phyloP scores from a whole-genome alignment of 2,888 invertebrate genomes.

The Epinotia bilunana region DNA sequence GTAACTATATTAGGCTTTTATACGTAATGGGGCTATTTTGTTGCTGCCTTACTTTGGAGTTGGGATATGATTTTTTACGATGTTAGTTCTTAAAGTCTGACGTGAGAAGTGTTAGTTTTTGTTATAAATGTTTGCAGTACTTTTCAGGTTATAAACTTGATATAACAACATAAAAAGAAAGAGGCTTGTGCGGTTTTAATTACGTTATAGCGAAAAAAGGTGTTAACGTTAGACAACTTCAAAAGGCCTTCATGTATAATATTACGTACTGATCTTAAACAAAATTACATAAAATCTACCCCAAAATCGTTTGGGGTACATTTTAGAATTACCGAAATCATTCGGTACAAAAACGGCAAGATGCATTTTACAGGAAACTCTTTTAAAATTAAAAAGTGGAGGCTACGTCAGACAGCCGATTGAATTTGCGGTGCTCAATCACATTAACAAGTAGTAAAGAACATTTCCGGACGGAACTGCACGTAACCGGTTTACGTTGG shows the following conservation, averaged over 20 bases:
- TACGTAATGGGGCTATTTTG: conserved; percentile 40
- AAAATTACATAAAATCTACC: not conserved
- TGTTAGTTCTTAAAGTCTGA: conserved; percentile 20
- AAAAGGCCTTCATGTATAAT: no score
- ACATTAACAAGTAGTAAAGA: conserved; percentile 47
- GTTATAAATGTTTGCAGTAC: conserved; percentile 4
- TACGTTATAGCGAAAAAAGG: not conserved
- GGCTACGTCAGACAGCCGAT: conserved; percentile 39
- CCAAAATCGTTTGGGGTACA: no score
- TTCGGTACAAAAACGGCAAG: not conserved
- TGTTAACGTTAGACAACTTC: no score
- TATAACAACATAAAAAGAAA: not conserved
- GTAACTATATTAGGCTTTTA: conserved; percentile 44
- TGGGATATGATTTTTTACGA: conserved; percentile 27
- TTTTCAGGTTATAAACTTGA: conserved; percentile 9
- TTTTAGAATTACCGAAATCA: no score
- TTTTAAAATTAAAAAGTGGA: conserved; percentile 25
- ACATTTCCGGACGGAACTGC: conserved; percentile 43
- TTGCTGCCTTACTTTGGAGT: conserved; percentile 29
- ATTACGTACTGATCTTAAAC: not conserved
- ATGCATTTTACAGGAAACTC: conserved; percentile 2
- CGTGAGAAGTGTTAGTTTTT: conserved; percentile 22
- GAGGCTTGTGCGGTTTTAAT: not conserved
- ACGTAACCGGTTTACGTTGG: conserved; percentile 40
- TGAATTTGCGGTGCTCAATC: conserved; percentile 50